phyloP scores from a whole-genome alignment of 2,113 vertebrate species.

The Barbus barbus region DNA sequence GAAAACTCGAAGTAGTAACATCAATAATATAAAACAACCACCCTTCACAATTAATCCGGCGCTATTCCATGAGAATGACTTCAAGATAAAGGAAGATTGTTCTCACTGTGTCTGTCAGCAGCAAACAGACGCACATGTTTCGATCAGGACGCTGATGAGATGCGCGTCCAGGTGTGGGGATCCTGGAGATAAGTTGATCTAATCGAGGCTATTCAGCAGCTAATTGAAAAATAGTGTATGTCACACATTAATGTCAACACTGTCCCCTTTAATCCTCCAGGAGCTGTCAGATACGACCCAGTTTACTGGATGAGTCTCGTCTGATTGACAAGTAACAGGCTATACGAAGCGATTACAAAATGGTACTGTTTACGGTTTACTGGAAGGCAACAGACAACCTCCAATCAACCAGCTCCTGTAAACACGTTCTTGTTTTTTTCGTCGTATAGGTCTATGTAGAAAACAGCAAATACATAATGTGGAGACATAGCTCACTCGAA shows the following conservation, averaged over 20 bases:
- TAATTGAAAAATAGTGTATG: constrained; percentile 6
- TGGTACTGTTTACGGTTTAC: neutral
- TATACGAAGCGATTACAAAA: neutral
- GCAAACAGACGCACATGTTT: neutral
- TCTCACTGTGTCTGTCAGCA: neutral
- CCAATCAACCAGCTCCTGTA: neutral
- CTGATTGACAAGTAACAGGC: neutral
- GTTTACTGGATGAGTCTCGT: neutral
- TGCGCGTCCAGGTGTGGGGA: constrained; percentile 25
- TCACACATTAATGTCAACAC: constrained; percentile 3
- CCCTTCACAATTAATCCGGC: neutral
- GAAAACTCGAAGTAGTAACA: neutral
- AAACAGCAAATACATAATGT: neutral
- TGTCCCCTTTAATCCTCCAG: neutral
- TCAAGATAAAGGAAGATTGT: neutral
- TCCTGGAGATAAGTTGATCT: constrained; percentile 30
- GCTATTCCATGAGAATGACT: neutral
- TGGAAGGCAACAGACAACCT: neutral
- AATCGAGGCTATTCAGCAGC: constrained; percentile 11
- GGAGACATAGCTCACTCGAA: neutral
- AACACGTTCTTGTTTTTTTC: neutral
- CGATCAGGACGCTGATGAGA: constrained; percentile 16
- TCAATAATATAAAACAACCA: neutral
- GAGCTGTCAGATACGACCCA: neutral
- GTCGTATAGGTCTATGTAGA: neutral